These are phyloP conservation scores for Parapristionchus giblindavisi DNA, from an alignment of 2,888 invertebrate species.

Conservation along the genomic window DNA sequence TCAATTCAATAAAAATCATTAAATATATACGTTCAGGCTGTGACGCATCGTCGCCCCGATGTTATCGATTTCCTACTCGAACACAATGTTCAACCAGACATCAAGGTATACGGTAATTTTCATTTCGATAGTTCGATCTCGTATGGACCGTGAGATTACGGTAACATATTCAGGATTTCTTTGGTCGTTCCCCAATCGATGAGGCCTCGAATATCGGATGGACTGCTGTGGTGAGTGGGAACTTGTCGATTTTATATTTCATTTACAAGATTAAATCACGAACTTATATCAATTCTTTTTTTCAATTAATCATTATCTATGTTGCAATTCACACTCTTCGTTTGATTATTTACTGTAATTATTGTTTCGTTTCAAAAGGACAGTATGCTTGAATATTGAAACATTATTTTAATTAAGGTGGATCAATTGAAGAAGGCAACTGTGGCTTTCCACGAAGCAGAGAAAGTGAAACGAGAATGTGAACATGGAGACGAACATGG, in stretches of 20 bases:
- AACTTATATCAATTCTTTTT: neutral
- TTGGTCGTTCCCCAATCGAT: conserved; percentile 22
- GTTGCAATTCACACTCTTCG: neutral
- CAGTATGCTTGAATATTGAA: neutral
- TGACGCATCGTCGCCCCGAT: conserved; percentile 52
- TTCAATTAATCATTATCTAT: neutral
- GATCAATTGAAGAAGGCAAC: conserved; percentile 9
- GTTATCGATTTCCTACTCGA: conserved; percentile 57
- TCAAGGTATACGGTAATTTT: conserved; percentile 42
- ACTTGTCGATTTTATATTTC: neutral
- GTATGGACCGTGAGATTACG: too few species aligned
- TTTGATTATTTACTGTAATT: neutral
- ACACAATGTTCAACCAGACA: conserved; percentile 53
- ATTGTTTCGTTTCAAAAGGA: neutral
- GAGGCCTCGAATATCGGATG: conserved; percentile 24
- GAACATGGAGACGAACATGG: conserved; percentile 1
- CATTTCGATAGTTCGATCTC: too few species aligned
- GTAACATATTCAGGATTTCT: conserved; percentile 27
- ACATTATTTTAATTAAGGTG: conserved; percentile 12
- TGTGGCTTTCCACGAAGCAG: conserved; percentile 1
- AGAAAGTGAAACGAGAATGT: neutral
- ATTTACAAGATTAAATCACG: neutral
- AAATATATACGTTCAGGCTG: conserved; percentile 50
- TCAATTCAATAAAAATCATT: neutral
- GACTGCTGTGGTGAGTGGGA: conserved; percentile 14